A percentile compares a stretch with the other conserved stretches of the same genome.
Conservation (phyloP, 2,797 vertebrate species). For the Phoeniculus purpureus region DNA sequence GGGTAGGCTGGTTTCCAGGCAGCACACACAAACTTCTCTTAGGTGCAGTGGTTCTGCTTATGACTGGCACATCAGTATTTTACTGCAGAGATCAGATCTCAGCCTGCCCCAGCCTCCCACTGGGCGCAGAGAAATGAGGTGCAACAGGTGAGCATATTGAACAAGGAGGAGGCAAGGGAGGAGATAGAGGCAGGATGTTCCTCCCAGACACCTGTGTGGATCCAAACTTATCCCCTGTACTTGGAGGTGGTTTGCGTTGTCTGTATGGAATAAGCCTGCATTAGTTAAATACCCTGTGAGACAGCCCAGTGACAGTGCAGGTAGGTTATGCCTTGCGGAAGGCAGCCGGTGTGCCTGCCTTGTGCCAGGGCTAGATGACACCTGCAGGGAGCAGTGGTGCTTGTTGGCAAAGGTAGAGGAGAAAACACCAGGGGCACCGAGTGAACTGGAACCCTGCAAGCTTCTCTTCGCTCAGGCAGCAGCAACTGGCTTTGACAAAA, state of each 20-base stretch:
- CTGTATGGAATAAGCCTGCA: neutral
- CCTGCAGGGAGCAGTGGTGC: rapidly evolving
- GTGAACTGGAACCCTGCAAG: neutral
- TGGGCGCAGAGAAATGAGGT: slow-evolving; percentile 2
- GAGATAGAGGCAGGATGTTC: neutral
- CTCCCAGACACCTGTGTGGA: slow-evolving; percentile 2
- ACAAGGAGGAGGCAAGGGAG: neutral
- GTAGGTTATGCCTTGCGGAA: neutral
- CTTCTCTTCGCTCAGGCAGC: neutral
- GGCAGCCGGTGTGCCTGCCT: neutral
- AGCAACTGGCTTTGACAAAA: neutral
- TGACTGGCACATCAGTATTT: neutral
- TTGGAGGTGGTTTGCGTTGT: slow-evolving; percentile 1
- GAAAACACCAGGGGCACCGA: neutral
- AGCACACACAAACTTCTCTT: neutral
- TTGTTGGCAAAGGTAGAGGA: neutral
- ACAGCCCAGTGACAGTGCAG: neutral
- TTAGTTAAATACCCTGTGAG: neutral
- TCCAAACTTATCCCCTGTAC: neutral
- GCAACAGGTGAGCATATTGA: slow-evolving; percentile 20
- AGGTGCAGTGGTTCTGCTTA: slow-evolving; percentile 13
- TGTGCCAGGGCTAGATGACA: neutral
- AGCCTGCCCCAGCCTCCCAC: neutral
- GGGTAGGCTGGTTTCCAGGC: slow-evolving; percentile 25
- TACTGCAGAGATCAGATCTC: slow-evolving; percentile 25